These are phyloP conservation scores for Pandemis cinnamomeana DNA, from an alignment of 2,888 invertebrate genomes.

Conservation along the genomic window DNA sequence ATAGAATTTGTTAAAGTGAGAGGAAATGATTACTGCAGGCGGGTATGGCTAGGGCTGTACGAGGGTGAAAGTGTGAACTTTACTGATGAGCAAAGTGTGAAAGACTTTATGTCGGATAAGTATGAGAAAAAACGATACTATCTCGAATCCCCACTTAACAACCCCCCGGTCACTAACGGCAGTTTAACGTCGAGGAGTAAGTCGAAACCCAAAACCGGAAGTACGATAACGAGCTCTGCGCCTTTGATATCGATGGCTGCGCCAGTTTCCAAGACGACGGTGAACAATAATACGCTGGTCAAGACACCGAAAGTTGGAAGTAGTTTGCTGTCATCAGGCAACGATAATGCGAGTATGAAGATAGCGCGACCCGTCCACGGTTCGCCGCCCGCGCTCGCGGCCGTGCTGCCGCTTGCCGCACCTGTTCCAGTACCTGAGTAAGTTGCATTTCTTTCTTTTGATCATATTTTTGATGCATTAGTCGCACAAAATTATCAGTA, in stretches of 20 bases:
- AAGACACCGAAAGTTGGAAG: conserved; percentile 67
- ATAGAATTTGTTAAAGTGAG: conserved; percentile 94
- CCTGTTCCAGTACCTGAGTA: conserved; percentile 73
- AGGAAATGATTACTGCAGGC: conserved; percentile 97
- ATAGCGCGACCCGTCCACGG: conserved; percentile 70
- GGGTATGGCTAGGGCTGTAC: conserved; percentile 96
- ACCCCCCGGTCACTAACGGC: conserved; percentile 62
- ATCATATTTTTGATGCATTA: not conserved
- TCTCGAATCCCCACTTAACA: conserved; percentile 64
- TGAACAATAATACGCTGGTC: conserved; percentile 63
- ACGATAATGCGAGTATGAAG: conserved; percentile 63
- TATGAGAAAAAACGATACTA: conserved; percentile 95
- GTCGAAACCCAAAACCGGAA: conserved; percentile 66
- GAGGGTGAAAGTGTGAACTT: conserved; percentile 89
- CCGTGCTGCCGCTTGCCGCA: conserved; percentile 50
- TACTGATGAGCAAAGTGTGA: conserved; percentile 95
- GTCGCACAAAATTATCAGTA: not conserved
- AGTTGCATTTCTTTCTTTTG: conserved; percentile 48
- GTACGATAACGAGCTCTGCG: conserved; percentile 56
- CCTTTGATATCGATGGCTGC: conserved; percentile 75
- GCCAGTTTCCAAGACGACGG: conserved; percentile 59
- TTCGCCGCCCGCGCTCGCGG: conserved; percentile 58
- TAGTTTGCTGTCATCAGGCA: conserved; percentile 58
- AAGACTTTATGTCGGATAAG: conserved; percentile 97
- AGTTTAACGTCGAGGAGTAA: conserved; percentile 65